phyloP scores from a whole-genome alignment of 2,113 vertebrate genomes.

The Cyanoramphus novaezelandiae region DNA sequence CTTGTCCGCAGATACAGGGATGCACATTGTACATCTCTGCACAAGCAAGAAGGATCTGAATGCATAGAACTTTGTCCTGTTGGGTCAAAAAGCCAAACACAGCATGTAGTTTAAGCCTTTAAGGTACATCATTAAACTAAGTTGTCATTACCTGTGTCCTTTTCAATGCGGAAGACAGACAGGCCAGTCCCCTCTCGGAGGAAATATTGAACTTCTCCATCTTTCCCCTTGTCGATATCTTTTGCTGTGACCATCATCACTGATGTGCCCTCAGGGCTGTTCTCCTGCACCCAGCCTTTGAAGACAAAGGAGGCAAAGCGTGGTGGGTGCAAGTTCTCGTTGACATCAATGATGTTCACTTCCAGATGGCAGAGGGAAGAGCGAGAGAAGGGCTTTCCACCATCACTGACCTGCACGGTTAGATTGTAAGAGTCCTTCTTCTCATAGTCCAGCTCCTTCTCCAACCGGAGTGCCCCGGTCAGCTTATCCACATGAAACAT shows the following conservation, averaged over 20 bases:
- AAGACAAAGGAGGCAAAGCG: constrained; percentile 86
- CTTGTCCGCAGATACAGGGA: background rate
- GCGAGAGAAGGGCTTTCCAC: constrained; percentile 83
- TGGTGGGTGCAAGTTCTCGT: constrained; percentile 91
- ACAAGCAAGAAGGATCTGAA: background rate
- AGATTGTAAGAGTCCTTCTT: constrained; percentile 85
- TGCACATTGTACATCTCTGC: background rate
- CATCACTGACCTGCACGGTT: constrained; percentile 86
- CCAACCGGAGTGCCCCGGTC: constrained; percentile 85
- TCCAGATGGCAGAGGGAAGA: constrained; percentile 89
- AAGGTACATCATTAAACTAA: background rate
- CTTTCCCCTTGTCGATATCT: constrained; percentile 85
- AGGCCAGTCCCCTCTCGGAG: constrained; percentile 89
- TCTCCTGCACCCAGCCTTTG: constrained; percentile 84
- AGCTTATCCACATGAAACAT: constrained; percentile 82
- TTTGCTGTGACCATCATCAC: constrained; percentile 82
- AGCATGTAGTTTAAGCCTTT: background rate
- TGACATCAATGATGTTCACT: constrained; percentile 89
- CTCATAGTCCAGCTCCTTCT: constrained; percentile 93
- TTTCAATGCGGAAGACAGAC: constrained; percentile 85
- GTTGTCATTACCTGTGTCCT: constrained; percentile 86
- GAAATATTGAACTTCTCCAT: constrained; percentile 88
- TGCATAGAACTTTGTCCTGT: background rate
- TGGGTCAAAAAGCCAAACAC: background rate
- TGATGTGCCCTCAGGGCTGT: constrained; percentile 80